phyloP scores from a whole-genome alignment of 2,113 vertebrate species.

The Grammomys dolichurus region DNA sequence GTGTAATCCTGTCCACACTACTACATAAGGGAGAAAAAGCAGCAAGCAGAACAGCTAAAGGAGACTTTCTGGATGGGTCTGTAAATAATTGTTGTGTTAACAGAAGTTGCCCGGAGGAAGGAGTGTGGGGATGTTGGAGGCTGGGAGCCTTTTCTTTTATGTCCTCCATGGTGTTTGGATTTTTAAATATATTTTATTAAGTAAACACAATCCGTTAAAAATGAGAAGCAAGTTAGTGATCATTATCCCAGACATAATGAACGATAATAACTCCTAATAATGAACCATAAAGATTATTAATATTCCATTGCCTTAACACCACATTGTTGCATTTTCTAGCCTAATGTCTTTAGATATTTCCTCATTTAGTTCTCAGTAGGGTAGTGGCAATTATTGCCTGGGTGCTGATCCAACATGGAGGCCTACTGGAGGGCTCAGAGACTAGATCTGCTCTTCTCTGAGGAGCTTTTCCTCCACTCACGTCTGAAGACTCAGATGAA shows the following conservation, averaged over 20 bases:
- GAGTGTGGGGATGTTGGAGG: neutral
- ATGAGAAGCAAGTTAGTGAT: slow-evolving; percentile 17
- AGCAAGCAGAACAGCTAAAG: neutral
- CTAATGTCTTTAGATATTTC: slow-evolving; percentile 28
- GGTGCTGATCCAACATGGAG: neutral
- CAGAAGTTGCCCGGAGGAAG: neutral
- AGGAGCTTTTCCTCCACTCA: neutral
- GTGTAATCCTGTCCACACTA: neutral
- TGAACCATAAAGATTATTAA: slow-evolving; percentile 17
- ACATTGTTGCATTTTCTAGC: neutral
- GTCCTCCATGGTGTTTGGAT: neutral
- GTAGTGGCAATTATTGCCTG: neutral
- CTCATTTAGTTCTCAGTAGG: neutral
- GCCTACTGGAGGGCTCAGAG: neutral
- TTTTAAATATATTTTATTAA: slow-evolving; percentile 57
- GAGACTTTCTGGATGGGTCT: slow-evolving; percentile 2
- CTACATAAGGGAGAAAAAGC: neutral
- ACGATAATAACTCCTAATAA: slow-evolving; percentile 47
- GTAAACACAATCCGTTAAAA: slow-evolving; percentile 40
- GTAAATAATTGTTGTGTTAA: neutral
- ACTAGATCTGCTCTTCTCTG: accelerated
- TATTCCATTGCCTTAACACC: neutral
- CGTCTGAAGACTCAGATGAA: neutral
- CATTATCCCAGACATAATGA: slow-evolving; percentile 28
- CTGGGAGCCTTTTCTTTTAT: neutral